phyloP scores from a whole-genome alignment of 2,797 vertebrate species.

The Ctenopoma kingsleyae region DNA sequence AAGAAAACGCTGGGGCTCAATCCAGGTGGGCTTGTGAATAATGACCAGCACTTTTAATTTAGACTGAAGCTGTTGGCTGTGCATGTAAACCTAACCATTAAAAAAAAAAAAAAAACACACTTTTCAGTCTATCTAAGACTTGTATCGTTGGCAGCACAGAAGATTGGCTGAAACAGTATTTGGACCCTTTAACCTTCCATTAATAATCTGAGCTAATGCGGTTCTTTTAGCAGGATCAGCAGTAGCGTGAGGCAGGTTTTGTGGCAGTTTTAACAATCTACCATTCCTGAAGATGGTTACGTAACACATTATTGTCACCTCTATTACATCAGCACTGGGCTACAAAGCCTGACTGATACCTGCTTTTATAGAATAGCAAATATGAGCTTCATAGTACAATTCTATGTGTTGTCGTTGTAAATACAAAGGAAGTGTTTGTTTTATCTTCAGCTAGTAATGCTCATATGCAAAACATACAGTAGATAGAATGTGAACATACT shows the following conservation, averaged over 20 bases:
- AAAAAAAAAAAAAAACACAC: not conserved
- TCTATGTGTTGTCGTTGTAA: not conserved
- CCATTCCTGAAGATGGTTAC: conserved; percentile 29
- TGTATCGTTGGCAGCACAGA: not conserved
- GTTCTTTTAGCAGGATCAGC: not conserved
- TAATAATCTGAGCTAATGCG: conserved; percentile 3
- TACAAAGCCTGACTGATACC: conserved; percentile 24
- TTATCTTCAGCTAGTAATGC: not conserved
- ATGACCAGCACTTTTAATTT: conserved; percentile 20
- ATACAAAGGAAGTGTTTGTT: not conserved
- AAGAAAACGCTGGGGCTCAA: not conserved
- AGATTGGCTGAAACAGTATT: not conserved
- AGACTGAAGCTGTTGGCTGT: not conserved
- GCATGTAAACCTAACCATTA: not conserved
- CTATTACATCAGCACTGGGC: conserved; percentile 32
- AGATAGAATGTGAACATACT: not conserved
- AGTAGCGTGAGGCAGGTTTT: conserved; percentile 4
- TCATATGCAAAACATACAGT: not conserved
- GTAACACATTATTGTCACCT: conserved; percentile 31
- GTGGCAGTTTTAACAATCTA: conserved; percentile 11
- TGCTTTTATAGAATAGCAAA: conserved; percentile 35
- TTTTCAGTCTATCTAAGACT: conserved; percentile 5
- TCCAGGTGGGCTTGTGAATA: conserved; percentile 24
- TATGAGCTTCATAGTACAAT: conserved; percentile 9
- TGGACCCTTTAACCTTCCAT: not conserved